These are phyloP conservation scores for Platichthys stellatus DNA, from an alignment of 2,113 vertebrate species.

Conservation along the genomic window DNA sequence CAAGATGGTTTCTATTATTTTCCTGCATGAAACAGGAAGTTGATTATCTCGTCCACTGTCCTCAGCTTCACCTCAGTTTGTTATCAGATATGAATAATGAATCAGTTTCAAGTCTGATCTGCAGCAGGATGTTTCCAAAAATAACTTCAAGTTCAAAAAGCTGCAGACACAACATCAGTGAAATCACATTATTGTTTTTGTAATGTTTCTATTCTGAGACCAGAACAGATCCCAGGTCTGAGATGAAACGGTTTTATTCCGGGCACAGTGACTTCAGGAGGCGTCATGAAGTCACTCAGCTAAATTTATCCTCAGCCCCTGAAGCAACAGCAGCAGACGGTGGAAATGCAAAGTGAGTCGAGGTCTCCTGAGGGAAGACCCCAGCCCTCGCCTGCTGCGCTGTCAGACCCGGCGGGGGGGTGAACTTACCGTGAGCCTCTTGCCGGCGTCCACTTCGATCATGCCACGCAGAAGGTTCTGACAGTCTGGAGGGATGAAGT, in stretches of 20 bases:
- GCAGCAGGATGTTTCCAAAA: background rate
- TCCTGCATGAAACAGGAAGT: no score
- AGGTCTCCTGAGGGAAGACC: background rate
- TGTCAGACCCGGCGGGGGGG: no score
- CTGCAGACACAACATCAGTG: background rate
- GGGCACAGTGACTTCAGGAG: constrained; percentile 20
- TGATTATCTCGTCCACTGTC: no score
- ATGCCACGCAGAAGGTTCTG: constrained; percentile 97
- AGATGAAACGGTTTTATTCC: constrained; percentile 25
- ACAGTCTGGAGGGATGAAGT: constrained; percentile 98
- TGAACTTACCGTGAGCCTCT: constrained; percentile 86
- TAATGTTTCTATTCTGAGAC: constrained; percentile 26
- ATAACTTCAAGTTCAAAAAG: background rate
- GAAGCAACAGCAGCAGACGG: constrained; percentile 8
- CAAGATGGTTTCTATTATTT: no score
- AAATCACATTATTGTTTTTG: constrained; percentile 18
- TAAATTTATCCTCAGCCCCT: constrained; percentile 36
- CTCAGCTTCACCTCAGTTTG: background rate
- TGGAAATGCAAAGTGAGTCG: background rate
- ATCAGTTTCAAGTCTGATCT: background rate
- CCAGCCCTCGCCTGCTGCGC: background rate
- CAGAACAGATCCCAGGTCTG: background rate
- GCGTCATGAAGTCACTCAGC: background rate
- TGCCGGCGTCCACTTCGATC: constrained; percentile 96
- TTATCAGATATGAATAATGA: background rate